These are phyloP conservation scores for Australoheros scitulus DNA, from an alignment of 2,113 vertebrate species.

Conservation along the genomic window DNA sequence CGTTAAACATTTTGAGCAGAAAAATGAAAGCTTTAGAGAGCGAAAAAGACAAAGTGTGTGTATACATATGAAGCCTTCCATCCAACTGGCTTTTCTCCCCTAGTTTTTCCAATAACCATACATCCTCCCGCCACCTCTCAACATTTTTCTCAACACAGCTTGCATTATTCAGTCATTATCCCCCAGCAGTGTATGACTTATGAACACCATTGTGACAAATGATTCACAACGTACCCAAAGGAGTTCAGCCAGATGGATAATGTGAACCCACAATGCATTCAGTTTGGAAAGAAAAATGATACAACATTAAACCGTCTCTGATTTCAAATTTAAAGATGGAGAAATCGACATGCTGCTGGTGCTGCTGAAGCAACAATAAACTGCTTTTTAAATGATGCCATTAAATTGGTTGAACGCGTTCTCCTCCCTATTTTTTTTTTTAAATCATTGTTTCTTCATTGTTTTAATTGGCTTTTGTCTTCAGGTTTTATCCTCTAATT, in stretches of 20 bases:
- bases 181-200: slow-evolving; percentile 6
- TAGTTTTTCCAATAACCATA: slow-evolving; percentile 18
- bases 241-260: background rate
- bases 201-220: slow-evolving; percentile 14
- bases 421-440: background rate
- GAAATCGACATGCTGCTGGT: background rate
- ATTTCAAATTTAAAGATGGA: background rate
- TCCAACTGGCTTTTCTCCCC: background rate
- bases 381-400: background rate
- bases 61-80: background rate
- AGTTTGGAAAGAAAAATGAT: background rate
- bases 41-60: background rate
- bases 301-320: background rate
- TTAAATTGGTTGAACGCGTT: background rate
- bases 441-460: background rate
- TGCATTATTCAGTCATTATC: slow-evolving; percentile 29
- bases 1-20: background rate
- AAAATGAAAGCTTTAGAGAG: background rate
- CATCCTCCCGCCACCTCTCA: background rate
- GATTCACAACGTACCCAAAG: slow-evolving; percentile 1
- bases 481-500: background rate
- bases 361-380: background rate
- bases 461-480: background rate
- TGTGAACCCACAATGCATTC: background rate
- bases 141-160: slow-evolving; percentile 14